phyloP scores from a whole-genome alignment of 2,113 vertebrate species.

The Zosterops borbonicus region DNA sequence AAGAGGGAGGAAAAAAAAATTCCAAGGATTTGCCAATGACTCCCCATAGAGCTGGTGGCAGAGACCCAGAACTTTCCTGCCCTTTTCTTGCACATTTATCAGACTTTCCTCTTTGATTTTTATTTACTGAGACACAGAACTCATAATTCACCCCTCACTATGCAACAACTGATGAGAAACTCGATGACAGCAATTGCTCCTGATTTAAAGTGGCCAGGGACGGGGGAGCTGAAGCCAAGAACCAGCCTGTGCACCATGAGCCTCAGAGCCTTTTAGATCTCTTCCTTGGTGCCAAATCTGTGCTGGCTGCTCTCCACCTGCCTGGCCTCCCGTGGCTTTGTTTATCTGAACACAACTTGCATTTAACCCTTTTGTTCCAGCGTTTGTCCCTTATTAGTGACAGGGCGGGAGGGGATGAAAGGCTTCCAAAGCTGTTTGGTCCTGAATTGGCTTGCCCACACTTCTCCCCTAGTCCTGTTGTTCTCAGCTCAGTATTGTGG shows the following conservation, averaged over 20 bases:
- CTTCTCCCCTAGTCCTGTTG: not conserved
- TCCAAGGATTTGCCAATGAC: not conserved
- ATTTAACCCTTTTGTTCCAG: conserved; percentile 45
- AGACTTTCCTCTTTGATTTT: not conserved
- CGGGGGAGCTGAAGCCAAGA: not conserved
- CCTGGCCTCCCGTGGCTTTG: conserved; percentile 20
- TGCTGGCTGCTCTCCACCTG: conserved; percentile 12
- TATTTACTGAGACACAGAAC: not conserved
- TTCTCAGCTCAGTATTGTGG: not conserved
- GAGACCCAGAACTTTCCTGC: not conserved
- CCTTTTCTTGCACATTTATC: not conserved
- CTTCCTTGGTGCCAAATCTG: not conserved
- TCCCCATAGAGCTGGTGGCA: not conserved
- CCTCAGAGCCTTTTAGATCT: not conserved
- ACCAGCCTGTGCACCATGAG: not conserved
- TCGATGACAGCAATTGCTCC: not conserved
- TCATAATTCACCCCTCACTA: not conserved
- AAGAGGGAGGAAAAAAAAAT: fast-evolving
- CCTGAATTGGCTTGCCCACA: not conserved
- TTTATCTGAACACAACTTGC: conserved; percentile 10
- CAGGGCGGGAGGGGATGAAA: not conserved
- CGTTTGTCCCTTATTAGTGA: not conserved
- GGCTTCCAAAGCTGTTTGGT: not conserved
- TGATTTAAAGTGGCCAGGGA: not conserved
- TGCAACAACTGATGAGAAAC: not conserved